Percentiles rank a stretch among this genome's conserved stretches.
Evolutionary conservation across 2,797 vertebrate species (phyloP).

Genomic region (Vultur gryphus): DNA sequence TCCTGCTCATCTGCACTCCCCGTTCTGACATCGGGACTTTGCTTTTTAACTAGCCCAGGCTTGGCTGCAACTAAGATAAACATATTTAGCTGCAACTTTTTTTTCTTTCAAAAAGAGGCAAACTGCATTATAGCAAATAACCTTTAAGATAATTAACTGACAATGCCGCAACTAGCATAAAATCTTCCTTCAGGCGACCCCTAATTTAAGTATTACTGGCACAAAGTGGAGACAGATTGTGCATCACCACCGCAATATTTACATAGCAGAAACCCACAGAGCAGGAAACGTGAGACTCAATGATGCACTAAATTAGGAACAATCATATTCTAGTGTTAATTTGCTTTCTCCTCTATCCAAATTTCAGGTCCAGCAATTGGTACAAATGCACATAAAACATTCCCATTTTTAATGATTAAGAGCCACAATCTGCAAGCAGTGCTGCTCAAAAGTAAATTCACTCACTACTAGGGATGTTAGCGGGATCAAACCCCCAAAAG

Average conservation of each 20-base stretch:
- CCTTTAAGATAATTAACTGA: constrained; percentile 87
- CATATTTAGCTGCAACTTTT: constrained; percentile 68
- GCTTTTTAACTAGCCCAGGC: constrained; percentile 8
- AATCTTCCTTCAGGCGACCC: constrained; percentile 92
- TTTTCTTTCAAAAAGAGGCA: constrained; percentile 73
- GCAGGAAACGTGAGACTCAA: constrained; percentile 93
- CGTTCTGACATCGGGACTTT: not conserved
- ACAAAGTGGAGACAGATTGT: constrained; percentile 95
- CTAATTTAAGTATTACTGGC: constrained; percentile 94
- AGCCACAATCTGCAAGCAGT: not conserved
- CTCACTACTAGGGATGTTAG: not conserved
- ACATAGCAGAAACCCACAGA: constrained; percentile 93
- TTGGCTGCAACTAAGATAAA: constrained; percentile 59
- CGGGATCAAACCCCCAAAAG: not conserved
- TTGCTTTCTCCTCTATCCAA: constrained; percentile 81
- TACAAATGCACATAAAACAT: constrained; percentile 67
- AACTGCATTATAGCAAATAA: constrained; percentile 82
- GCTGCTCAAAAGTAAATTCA: constrained; percentile 1
- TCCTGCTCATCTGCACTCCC: not conserved
- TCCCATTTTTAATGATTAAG: constrained; percentile 66
- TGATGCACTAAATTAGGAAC: constrained; percentile 99
- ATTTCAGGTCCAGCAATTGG: constrained; percentile 77
- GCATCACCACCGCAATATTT: constrained; percentile 88
- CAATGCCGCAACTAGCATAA: constrained; percentile 80
- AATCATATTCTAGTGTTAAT: constrained; percentile 93